Evolutionary conservation across 2,888 invertebrate species (phyloP), one percentile per base, ranked within the genome.

Genomic region (Stenodema calcarata): DNA sequence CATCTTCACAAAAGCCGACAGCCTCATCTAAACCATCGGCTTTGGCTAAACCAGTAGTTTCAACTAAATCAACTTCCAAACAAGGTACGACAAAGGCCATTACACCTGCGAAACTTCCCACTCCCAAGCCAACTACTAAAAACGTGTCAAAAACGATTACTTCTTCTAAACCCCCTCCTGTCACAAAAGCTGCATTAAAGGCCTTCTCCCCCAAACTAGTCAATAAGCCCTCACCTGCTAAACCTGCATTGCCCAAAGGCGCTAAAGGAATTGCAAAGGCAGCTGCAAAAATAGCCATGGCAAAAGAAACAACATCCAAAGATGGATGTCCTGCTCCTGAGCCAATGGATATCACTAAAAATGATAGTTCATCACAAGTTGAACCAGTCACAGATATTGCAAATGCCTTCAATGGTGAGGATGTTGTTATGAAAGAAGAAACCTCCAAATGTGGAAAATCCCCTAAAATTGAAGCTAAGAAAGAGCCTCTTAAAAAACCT

Each of bases 241-340:
- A 75, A 28, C 27, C 84, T 12, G 47, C 75, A n/a, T 28, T 41
- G 14, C 75, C 84, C 0, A 84, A 84, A 73, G 84, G 84, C 42
- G 73, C 84, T 7, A 84, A 84, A 18, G 75, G 73, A 1, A 75
- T 84, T n/a, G 84, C 84, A 2, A 84, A 84, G 28, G 84, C 84
- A 7, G 47, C 28, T 9, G 84, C 84, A 2, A 84, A 84, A 75
- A 28, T 84, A 11, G 84, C 84, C 23, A 75, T 84, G 84, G 84
- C 73, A 18, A 70, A 84, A 47, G 84, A 82, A 47, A 41, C 23
- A 9, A 23, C 41, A 12, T 12, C 69, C 62, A 47, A 35, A 44
- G 44, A 12, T 44, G 18, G 12, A 18, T 14, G 2, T 12, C 78
- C 78, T 14, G 12, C 30, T 7, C 11, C 27, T 1, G 41, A 18